Evolutionary conservation across 2,888 invertebrate species (phyloP), one percentile per base, ranked within the genome.

Genomic region (Alcis repandata): DNA sequence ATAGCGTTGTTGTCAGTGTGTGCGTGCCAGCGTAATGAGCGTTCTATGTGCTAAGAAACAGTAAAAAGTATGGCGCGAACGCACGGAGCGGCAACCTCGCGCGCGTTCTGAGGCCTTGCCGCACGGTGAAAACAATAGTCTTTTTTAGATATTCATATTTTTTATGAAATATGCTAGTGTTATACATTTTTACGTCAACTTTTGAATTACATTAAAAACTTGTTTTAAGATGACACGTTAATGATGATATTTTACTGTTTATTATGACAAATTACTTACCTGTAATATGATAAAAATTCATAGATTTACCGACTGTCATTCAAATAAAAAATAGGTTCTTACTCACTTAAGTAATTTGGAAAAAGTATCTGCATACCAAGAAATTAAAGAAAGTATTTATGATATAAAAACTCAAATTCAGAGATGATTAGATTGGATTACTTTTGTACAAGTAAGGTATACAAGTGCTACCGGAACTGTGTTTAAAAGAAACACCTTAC

Each of bases 31-130:
- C 87, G 92, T 91, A 91, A 92, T 91, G 92, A 92, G 91, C 89
- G 90, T 83, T 90, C 92, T 94, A 92, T 92, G 91, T 91, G 89
- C 89, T 88, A 90, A 93, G 93, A 92, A 94, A 94, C 94, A 94
- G 93, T 94, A 93, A 94, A 94, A 94, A 94, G 94, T 94, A 93
- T 91, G 92, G 93, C 92, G 92, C 91, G 91, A 88, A 88, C 85
- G 89, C 84, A 83, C 88, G 72, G 86, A 83, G 82, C 83, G 93
- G 91, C 92, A 93, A 92, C 92, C 83, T 82, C 84, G 91, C 90
- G 82, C 84, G 85, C 87, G 87, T 87, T 87, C 79, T 76, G 90
- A 86, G 86, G 88, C 89, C 88, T 84, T 80, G 88, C 83, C 82
- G 81, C 61, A 56, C 85, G 83, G 89, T 89, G 90, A 92, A 91